These are phyloP conservation scores for Lepus townsendii DNA, from an alignment of 2,797 vertebrate species.

Conservation along the genomic window DNA sequence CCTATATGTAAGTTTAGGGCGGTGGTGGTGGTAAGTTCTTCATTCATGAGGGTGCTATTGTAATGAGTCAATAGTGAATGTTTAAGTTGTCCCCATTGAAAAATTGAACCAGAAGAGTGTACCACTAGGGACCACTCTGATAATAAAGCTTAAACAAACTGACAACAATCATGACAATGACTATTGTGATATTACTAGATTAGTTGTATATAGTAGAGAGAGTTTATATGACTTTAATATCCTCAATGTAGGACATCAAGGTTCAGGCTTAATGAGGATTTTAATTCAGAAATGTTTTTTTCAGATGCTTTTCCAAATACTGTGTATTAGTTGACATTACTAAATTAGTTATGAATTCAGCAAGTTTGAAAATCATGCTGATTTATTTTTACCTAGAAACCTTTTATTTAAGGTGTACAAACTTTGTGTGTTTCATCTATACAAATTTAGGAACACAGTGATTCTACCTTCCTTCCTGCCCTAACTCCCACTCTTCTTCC, in stretches of 20 bases:
- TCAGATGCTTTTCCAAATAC: not conserved
- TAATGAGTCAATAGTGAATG: not conserved
- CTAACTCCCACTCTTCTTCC: no score
- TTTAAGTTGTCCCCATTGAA: constrained; percentile 5
- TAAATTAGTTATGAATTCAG: constrained; percentile 31
- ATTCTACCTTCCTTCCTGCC: no score
- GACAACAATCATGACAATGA: not conserved
- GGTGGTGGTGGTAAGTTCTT: not conserved
- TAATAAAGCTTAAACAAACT: constrained; percentile 52
- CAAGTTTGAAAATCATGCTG: constrained; percentile 6
- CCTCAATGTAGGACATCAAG: not conserved
- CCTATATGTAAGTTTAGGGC: not conserved
- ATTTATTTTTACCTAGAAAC: no score
- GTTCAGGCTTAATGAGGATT: constrained; percentile 13
- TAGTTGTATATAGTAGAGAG: not conserved
- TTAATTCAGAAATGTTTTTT: constrained; percentile 38
- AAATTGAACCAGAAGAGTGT: constrained; percentile 40
- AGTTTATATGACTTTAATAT: constrained; percentile 29
- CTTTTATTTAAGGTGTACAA: no score
- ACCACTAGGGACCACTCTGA: constrained; percentile 65
- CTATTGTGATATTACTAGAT: not conserved
- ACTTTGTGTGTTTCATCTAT: no score
- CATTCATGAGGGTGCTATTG: not conserved
- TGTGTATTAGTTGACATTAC: not conserved
- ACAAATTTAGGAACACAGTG: no score